Conservation (phyloP, 2,888 invertebrate genomes). For the Trachelus iudaicus region DNA sequence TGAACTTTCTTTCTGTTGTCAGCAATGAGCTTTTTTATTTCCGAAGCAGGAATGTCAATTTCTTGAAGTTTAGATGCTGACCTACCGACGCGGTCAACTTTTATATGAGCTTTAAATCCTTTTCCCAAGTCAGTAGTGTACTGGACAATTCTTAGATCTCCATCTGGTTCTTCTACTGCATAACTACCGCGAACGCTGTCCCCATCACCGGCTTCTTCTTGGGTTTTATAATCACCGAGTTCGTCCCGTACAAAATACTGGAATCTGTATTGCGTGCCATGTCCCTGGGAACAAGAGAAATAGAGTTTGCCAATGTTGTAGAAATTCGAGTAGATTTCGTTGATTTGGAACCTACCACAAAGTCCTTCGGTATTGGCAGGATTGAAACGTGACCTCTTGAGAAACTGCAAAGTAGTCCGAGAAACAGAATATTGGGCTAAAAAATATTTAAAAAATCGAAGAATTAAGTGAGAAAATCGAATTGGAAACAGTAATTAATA, state of each 20-base stretch:
- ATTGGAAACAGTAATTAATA: neutral
- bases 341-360: conserved; percentile 3
- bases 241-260: conserved; percentile 40
- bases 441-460: neutral
- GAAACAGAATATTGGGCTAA: neutral
- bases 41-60: conserved; percentile 16
- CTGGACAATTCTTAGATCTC: conserved; percentile 39
- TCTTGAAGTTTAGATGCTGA: conserved; percentile 13
- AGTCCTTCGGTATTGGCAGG: conserved; percentile 4
- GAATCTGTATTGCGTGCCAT: conserved; percentile 20
- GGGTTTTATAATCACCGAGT: conserved; percentile 38
- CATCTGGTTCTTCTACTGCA: conserved; percentile 43
- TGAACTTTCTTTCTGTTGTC: conserved; percentile 3
- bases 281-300: conserved; percentile 7
- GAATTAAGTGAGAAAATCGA: neutral
- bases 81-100: conserved; percentile 23
- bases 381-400: conserved; percentile 7
- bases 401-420: conserved; percentile 10
- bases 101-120: conserved; percentile 41
- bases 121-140: conserved; percentile 41
- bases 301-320: neutral
- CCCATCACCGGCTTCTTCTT: conserved; percentile 42
- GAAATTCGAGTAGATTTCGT: neutral
- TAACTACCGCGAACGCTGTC: conserved; percentile 39
- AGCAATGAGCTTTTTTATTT: conserved; percentile 9